phyloP scores from a whole-genome alignment of 2,888 invertebrate species.

The Dicycla oo region DNA sequence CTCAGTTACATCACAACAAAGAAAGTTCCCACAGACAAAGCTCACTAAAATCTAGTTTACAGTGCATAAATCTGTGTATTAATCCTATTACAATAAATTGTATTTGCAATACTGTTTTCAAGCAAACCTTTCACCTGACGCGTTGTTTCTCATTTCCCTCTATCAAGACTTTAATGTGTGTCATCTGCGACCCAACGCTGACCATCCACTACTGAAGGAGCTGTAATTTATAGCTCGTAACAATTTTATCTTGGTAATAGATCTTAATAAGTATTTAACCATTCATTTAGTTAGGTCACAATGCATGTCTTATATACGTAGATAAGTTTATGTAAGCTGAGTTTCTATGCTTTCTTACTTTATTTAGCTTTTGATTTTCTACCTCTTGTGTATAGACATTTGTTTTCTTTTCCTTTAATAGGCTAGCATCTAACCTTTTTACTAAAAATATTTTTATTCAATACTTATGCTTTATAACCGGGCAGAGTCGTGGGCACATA shows the following conservation, averaged over 20 bases:
- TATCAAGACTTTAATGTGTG: constrained; percentile 55
- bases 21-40: constrained; percentile 33
- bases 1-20: constrained; percentile 34
- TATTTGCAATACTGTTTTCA: constrained; percentile 63
- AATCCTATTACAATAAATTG: constrained; percentile 66
- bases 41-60: constrained; percentile 48
- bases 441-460: too few relatives aligned
- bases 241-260: constrained; percentile 28
- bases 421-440: too few relatives aligned
- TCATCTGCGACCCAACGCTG: constrained; percentile 55
- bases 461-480: too few relatives aligned
- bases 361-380: too few relatives aligned
- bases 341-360: too few relatives aligned
- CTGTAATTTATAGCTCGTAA: constrained; percentile 40
- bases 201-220: constrained; percentile 31
- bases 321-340: too few relatives aligned
- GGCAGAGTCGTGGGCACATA: too few relatives aligned
- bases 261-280: constrained; percentile 11
- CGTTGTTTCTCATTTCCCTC: constrained; percentile 63
- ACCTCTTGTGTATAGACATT: too few relatives aligned
- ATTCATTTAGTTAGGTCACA: neutral
- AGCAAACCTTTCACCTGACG: constrained; percentile 66
- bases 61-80: constrained; percentile 56
- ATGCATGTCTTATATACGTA: neutral
- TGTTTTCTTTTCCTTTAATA: too few relatives aligned